Base-by-base conservation (phyloP, 2,888 invertebrate species). In the Leptinotarsa peninsularis region DNA sequence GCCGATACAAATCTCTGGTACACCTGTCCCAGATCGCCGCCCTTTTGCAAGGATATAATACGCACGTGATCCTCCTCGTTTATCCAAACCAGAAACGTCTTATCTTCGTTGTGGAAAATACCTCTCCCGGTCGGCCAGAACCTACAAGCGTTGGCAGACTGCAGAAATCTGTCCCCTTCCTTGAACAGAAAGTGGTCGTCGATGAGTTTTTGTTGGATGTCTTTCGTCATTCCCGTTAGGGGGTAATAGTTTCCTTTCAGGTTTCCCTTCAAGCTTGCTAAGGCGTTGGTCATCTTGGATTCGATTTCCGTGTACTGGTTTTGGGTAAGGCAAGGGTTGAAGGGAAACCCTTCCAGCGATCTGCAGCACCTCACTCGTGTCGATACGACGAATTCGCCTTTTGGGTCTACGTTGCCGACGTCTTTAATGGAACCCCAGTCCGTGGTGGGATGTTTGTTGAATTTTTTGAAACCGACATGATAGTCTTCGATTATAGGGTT, bases 31-130 rank as follows among this genome's bases (percentile, higher is more conserved):
- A 97, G 91, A 90, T 98, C 94, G 84, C 97, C 97, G 79, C 97
- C 98, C 92, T 93, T 93, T 90, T 98, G 96, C 97, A 98, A 97
- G 85, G 97, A 97, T 90, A 98, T 98, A 85, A 98, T 94, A 82
- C 98, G 94, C 86, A 98, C 92, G 89, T 98, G 98, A 91, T 98
- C 98, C 90, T 98, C 98, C 89, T 98, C 98, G 88, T 98, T 98
- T 90, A 95, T 94, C 98, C 98, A 98, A 81, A 98, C 95, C 88
- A 97, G 91, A 93, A 98, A 98, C 81, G 96, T 97, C 91, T 98
- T 98, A 90, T 93, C 93, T 87, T 96, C 94, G 87, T 98, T 98
- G 91, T 96, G 95, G 92, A 93, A 98, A 90, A 98, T 98, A 85
- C 98, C 98, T 88, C 98, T 94, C 33, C 92, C 92, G 79, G 93